Evolutionary conservation across 1,140 invertebrate species (phyloP), one percentile per base, ranked within the genome.

Genomic region (Teleopsis dalmanni): DNA sequence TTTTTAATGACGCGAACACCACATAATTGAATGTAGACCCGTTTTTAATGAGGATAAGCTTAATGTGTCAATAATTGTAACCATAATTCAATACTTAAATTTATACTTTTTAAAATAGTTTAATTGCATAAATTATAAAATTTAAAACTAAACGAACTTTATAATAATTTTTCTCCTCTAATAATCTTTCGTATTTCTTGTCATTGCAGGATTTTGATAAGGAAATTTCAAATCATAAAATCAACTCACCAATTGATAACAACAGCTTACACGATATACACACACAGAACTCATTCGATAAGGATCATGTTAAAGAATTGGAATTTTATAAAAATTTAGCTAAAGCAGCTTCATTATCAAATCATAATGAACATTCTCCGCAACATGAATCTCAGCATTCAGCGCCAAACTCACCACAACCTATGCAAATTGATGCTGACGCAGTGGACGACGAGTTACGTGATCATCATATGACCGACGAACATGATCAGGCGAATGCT

Each of bases 401-500:
- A 44, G 55, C 40, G 31, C 35, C 47, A 29, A 34, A 47, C 13
- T 59, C 65, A 18, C 64, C 64, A 7, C 41, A 63, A 56, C 64
- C 59, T 47, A 67, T 67, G 64, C 64, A 67, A 54, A 64, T 67
- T 47, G 64, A 67, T 40, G 62, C 56, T 9, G 63, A 58, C 40
- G 57, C 56, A 16, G 44, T 22, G 6, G 44, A 36, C 2, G 44
- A 46, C 21, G 36, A 4, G 4, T 16, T 50, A 42, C 23, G 43
- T 9, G 49, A 51, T 43, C 38, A 31, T 27, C 45, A 52, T 9
- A 23, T 36, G 25, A 26, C 35, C 45, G 56, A 70, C 25, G 58
- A 60, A 40, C 76, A 73, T 35, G 71, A 70, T 29, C 70, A 75
- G 54, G 66, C 72, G 21, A 21, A 62, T 38, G 64, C 64, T 47